Conservation (phyloP, 2,113 vertebrate species). For the Podarcis cretensis region DNA sequence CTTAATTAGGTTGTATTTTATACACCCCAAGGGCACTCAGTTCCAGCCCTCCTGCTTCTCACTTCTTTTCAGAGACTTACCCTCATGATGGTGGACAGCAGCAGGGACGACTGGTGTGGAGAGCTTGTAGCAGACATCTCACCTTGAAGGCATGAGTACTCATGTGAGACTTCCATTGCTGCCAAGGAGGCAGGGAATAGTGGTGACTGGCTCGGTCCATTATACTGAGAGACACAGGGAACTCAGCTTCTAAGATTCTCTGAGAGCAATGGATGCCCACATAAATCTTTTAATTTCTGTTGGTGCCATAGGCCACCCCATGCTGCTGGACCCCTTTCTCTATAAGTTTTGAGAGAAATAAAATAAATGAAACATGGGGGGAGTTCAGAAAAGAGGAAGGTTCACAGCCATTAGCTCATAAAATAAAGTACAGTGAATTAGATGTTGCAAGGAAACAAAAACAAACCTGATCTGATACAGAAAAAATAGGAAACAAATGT, state of each 20-base stretch:
- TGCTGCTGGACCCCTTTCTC: too few relatives aligned
- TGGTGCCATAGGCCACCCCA: too few relatives aligned
- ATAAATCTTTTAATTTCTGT: background rate
- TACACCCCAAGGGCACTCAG: background rate
- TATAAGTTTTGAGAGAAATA: too few relatives aligned
- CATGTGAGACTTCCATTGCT: background rate
- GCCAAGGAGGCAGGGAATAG: background rate
- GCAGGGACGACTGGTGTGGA: background rate
- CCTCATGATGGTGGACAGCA: background rate
- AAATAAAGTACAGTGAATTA: background rate
- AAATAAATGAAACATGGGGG: too few relatives aligned
- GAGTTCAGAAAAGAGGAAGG: too few relatives aligned
- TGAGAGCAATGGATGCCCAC: background rate
- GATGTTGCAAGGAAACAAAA: too few relatives aligned
- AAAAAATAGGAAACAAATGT: too few relatives aligned
- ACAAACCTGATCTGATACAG: too few relatives aligned
- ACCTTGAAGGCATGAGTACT: background rate
- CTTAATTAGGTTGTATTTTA: background rate
- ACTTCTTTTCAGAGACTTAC: background rate
- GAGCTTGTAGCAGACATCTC: background rate
- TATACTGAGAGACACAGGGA: background rate
- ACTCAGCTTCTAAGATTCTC: background rate
- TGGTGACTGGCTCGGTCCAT: background rate
- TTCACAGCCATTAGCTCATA: background rate
- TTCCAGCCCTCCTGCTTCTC: background rate